phyloP scores from a whole-genome alignment of 2,113 vertebrate species.

The Monopterus albus region DNA sequence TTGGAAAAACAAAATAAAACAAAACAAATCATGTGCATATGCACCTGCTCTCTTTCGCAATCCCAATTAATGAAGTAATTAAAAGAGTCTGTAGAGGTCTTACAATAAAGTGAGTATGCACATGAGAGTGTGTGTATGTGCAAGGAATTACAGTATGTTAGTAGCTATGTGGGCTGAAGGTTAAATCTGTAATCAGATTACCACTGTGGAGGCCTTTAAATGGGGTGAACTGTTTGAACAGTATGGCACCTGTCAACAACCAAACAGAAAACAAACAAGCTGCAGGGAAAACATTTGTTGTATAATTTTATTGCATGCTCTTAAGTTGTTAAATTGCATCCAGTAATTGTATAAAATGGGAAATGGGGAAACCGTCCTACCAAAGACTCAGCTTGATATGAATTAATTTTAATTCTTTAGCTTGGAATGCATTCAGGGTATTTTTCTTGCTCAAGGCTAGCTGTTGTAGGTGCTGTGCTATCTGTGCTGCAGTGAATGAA shows the following conservation, averaged over 20 bases:
- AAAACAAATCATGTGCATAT: too few species aligned
- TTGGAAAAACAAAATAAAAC: too few species aligned
- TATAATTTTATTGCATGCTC: not conserved
- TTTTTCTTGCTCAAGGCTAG: conserved; percentile 72
- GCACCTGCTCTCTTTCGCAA: conserved; percentile 25
- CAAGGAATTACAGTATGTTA: conserved; percentile 62
- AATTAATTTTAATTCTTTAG: conserved; percentile 70
- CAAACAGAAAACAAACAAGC: conserved; percentile 26
- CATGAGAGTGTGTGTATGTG: conserved; percentile 18
- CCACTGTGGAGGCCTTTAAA: conserved; percentile 54
- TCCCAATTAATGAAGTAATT: conserved; percentile 44
- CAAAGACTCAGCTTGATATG: conserved; percentile 41
- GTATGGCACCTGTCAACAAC: conserved; percentile 54
- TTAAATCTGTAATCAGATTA: conserved; percentile 82
- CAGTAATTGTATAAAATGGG: too few species aligned
- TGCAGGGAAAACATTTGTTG: not conserved
- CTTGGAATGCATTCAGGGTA: conserved; percentile 68
- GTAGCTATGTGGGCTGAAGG: conserved; percentile 70
- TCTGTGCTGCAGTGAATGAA: conserved; percentile 29
- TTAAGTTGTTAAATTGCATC: not conserved
- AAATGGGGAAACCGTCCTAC: too few species aligned
- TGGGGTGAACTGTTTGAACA: conserved; percentile 38
- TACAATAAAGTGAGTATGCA: conserved; percentile 20
- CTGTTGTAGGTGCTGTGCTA: conserved; percentile 44
- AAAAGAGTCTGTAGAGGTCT: conserved; percentile 41